These are phyloP conservation scores for Scaeva pyrastri DNA, from an alignment of 2,888 invertebrate species.

Conservation along the genomic window DNA sequence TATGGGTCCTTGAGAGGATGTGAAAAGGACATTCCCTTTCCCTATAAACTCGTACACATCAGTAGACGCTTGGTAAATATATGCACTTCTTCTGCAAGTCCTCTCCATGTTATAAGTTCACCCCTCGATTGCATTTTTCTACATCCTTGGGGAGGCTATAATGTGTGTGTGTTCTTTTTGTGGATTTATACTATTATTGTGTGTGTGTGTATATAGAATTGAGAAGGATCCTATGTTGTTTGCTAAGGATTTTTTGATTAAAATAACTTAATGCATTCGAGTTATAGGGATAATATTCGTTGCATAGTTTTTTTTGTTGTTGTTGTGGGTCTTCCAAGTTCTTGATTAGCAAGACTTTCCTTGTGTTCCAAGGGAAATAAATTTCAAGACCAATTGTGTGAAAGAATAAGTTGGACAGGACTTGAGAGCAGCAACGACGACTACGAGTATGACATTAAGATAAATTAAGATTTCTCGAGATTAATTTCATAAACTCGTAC, in stretches of 20 bases:
- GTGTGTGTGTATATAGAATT: too few relatives aligned
- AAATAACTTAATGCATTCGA: conserved; percentile 31
- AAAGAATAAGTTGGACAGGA: conserved; percentile 3
- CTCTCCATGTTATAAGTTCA: conserved; percentile 32
- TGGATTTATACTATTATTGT: not conserved
- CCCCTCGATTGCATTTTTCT: conserved; percentile 48
- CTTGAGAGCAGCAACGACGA: not conserved
- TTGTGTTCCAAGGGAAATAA: conserved; percentile 10
- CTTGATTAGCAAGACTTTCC: conserved; percentile 44
- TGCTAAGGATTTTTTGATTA: conserved; percentile 47
- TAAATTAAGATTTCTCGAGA: conserved; percentile 11
- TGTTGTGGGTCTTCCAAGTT: conserved; percentile 20
- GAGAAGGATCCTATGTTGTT: conserved; percentile 1
- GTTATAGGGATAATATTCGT: not conserved
- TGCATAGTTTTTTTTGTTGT: not conserved
- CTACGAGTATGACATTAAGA: not conserved
- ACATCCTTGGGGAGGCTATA: conserved; percentile 27
- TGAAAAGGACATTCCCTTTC: conserved; percentile 24
- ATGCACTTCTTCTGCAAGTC: conserved; percentile 21
- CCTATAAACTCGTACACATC: too few relatives aligned
- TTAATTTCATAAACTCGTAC: conserved; percentile 21
- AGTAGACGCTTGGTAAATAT: conserved; percentile 36
- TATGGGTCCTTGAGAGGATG: conserved; percentile 38
- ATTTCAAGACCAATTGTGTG: conserved; percentile 4
- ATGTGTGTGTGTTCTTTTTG: not conserved